These are phyloP conservation scores for Synanthedon myopaeformis DNA, from an alignment of 2,888 invertebrate species.

Conservation along the genomic window DNA sequence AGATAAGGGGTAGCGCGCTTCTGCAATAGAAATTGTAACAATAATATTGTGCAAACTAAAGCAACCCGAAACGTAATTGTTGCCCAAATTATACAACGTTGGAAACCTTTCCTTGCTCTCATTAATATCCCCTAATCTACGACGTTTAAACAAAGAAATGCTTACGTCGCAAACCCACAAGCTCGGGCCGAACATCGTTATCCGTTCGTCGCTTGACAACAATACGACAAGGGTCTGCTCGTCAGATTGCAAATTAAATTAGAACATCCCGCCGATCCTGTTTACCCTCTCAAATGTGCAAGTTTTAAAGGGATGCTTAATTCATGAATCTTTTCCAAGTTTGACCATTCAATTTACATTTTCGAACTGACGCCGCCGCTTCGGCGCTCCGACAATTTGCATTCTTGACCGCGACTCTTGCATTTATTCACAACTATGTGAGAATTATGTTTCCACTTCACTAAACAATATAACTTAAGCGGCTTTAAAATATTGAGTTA, in stretches of 20 bases:
- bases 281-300: constrained; percentile 50
- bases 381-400: constrained; percentile 38
- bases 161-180: constrained; percentile 22
- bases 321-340: constrained; percentile 56
- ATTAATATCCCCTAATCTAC: constrained; percentile 46
- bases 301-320: constrained; percentile 56
- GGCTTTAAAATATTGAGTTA: constrained; percentile 28
- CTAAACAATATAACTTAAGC: neutral
- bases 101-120: constrained; percentile 32
- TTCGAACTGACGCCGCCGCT: constrained; percentile 44
- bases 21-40: neutral
- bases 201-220: constrained; percentile 43
- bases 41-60: neutral
- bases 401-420: constrained; percentile 41
- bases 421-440: constrained; percentile 32
- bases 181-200: constrained; percentile 21
- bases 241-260: constrained; percentile 56
- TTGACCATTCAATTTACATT: constrained; percentile 63
- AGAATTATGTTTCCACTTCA: constrained; percentile 20
- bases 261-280: constrained; percentile 41
- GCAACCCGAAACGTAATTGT: constrained; percentile 13
- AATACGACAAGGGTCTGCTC: constrained; percentile 29
- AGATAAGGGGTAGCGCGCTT: neutral
- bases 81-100: constrained; percentile 13
- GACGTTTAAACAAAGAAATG: constrained; percentile 36